phyloP scores from a whole-genome alignment of 2,888 invertebrate genomes.

The Adela reaumurella region DNA sequence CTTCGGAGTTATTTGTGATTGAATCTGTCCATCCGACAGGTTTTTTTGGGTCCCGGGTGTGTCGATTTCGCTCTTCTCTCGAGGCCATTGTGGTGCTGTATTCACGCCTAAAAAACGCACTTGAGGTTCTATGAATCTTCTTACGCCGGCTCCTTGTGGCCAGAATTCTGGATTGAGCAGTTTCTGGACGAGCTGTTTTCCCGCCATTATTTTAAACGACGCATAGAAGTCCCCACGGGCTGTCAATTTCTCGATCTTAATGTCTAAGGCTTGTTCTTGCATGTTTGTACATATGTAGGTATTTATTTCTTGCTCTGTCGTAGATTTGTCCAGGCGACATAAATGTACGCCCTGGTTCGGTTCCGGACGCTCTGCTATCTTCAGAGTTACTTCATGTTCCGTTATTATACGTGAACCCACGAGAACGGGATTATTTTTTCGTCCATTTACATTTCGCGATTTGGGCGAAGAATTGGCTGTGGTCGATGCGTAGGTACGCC shows the following conservation, averaged over 20 bases:
- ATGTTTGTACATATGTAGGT: not conserved
- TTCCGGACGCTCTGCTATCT: not conserved
- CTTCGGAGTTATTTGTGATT: not conserved
- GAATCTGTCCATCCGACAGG: not conserved
- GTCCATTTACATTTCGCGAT: not conserved
- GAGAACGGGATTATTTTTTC: not conserved
- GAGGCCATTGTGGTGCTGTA: not conserved
- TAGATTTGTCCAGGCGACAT: not conserved
- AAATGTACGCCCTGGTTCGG: not conserved
- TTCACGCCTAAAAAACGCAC: not conserved
- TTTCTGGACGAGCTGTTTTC: not conserved
- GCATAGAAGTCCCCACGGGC: not conserved
- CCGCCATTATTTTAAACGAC: not conserved
- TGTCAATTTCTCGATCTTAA: not conserved
- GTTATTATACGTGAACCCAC: not conserved
- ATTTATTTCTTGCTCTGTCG: not conserved
- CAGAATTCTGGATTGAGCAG: not conserved
- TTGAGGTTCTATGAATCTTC: not conserved
- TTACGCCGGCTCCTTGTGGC: not conserved
- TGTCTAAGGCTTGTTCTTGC: not conserved
- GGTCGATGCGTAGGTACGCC: no score
- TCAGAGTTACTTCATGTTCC: not conserved
- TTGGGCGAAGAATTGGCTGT: not conserved
- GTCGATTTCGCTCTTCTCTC: not conserved
- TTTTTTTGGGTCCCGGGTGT: not conserved